Conservation (phyloP, 2,113 vertebrate species). For the Phrynosoma blainvillii region DNA sequence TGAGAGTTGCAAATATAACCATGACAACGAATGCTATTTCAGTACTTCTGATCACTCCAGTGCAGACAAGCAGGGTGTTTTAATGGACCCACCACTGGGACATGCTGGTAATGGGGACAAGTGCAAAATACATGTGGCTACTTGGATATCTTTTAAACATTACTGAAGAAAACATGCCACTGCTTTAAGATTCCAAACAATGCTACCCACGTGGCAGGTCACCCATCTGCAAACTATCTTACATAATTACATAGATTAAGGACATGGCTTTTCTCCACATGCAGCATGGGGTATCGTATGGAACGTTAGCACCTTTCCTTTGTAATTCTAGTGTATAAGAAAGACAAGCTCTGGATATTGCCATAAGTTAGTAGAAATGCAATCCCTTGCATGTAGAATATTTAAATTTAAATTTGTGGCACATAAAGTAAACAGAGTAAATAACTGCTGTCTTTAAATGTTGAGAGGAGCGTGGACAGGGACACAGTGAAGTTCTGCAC, state of each 20-base stretch:
- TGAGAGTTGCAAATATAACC: background rate
- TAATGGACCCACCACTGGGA: background rate
- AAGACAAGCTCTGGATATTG: background rate
- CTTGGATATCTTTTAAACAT: background rate
- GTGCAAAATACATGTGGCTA: too few relatives aligned
- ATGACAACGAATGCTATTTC: background rate
- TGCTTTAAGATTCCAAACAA: background rate
- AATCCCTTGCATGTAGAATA: background rate
- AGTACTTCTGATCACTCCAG: too few relatives aligned
- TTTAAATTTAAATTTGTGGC: background rate
- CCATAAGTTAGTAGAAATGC: background rate
- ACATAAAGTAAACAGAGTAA: background rate
- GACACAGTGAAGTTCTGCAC: background rate
- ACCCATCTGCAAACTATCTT: background rate
- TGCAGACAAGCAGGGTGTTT: background rate
- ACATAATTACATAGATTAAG: background rate
- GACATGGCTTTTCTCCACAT: background rate
- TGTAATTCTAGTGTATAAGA: background rate
- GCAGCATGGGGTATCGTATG: background rate
- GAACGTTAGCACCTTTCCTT: background rate
- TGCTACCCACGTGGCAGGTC: too few relatives aligned
- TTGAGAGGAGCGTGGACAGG: background rate
- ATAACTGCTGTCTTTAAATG: background rate
- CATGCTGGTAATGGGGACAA: background rate
- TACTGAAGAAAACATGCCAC: too few relatives aligned